Conservation (phyloP, 2,797 vertebrate species). For the Girardinus metallicus region DNA sequence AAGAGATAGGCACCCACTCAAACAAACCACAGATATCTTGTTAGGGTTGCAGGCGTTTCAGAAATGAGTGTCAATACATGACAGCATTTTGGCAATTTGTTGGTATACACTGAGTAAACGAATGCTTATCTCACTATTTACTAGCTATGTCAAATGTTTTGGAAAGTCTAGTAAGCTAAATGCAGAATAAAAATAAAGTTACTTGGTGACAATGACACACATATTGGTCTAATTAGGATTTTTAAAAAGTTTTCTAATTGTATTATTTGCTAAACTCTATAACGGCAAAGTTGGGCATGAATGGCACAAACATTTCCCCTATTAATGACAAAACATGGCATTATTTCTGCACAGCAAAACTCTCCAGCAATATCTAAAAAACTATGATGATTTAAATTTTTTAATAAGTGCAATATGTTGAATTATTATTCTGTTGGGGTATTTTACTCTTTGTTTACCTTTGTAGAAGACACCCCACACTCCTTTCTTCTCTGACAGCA, state of each 20-base stretch:
- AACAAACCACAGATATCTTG: not conserved
- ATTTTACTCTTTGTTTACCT: constrained; percentile 74
- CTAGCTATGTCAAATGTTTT: not conserved
- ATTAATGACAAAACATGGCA: not conserved
- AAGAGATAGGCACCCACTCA: not conserved
- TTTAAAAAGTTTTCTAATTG: not conserved
- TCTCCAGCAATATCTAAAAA: not conserved
- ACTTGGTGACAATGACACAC: not conserved
- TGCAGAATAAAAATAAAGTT: not conserved
- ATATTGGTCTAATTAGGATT: not conserved
- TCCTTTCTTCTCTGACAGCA: constrained; percentile 92
- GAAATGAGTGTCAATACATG: not conserved
- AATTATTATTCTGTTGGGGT: not conserved
- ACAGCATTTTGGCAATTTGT: not conserved
- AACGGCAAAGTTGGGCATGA: not conserved
- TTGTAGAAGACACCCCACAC: constrained; percentile 92
- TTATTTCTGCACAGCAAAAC: not conserved
- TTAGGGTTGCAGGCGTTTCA: not conserved
- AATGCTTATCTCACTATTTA: not conserved
- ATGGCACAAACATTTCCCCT: not conserved
- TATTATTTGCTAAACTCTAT: too few species aligned
- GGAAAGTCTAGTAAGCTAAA: not conserved
- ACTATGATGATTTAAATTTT: not conserved
- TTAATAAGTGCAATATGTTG: not conserved
- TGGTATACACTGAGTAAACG: not conserved